These are phyloP conservation scores for Leucozona laternaria DNA, from an alignment of 2,888 invertebrate species.

Conservation along the genomic window DNA sequence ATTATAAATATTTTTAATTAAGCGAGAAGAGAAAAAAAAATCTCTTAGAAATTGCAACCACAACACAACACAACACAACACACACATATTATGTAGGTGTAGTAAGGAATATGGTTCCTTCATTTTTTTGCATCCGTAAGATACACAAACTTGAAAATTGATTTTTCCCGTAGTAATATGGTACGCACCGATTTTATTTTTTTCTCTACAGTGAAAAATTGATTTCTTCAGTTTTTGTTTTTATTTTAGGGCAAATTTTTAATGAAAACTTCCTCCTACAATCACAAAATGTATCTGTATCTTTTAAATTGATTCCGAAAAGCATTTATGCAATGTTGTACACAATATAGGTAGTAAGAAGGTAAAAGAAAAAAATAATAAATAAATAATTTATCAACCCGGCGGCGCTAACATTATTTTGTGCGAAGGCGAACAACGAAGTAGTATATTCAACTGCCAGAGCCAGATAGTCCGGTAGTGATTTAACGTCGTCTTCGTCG, in stretches of 20 bases:
- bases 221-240: neutral
- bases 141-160: conserved; percentile 63
- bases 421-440: conserved; percentile 62
- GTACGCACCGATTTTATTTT: conserved; percentile 60
- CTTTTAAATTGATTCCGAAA: conserved; percentile 26
- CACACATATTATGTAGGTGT: too few species aligned
- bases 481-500: conserved; percentile 64
- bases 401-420: conserved; percentile 68
- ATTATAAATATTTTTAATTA: conserved; percentile 30
- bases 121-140: conserved; percentile 50
- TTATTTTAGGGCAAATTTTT: neutral
- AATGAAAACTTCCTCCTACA: conserved; percentile 25
- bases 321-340: conserved; percentile 40
- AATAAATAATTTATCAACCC: conserved; percentile 70
- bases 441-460: conserved; percentile 71
- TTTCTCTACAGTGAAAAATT: neutral
- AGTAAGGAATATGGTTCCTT: conserved; percentile 5
- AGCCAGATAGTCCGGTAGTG: conserved; percentile 71
- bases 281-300: conserved; percentile 3
- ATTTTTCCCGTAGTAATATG: conserved; percentile 60
- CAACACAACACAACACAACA: conserved; percentile 40
- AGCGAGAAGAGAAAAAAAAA: neutral
- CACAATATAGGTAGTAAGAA: neutral
- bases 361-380: conserved; percentile 33
- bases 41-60: conserved; percentile 28